Base-by-base conservation (phyloP, 2,113 vertebrate genomes). In the Barnardius zonarius region DNA sequence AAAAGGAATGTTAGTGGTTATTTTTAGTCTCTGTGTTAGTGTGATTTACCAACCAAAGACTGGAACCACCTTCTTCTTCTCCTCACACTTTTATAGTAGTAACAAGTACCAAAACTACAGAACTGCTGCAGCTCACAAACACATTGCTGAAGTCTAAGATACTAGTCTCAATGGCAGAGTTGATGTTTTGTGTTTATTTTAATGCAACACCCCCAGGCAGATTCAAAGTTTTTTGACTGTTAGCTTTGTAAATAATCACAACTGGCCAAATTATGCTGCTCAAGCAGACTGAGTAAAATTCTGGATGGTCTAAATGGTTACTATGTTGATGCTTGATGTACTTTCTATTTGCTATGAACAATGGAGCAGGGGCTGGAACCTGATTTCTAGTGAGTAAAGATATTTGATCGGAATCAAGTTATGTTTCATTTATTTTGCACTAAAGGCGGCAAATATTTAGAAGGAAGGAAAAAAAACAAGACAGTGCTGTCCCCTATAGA, bases 401-500 rank as follows among this genome's bases (percentile, higher is more conserved):
- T 49, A 74, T 49, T 69, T 83, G 33, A 55, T 31, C 54, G 30
- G 33, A 83, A 72, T 39, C 11, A 86, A 88, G 64, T 35, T 4
- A 7, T 18, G 6, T 35, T 93, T 82, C 24, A 59, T 69, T 90
- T 63, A 31, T 46, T 90, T 93, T 78, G 19, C 19, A 35, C 9
- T 52, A 37, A 44, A 66, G 44, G 88, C 92, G 69, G 31, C 24
- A 92, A 86, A 79, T 61, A 76, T 66, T 93, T 94, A 31, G 48
- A 92, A 77, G 22, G 48, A 75, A 83, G 51, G 18, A 33, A 72
- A 90, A 90, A 83, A 92, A 43, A 51, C 30, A 63, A 95, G 90
- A 62, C 44, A 95, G 83, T 92, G 69, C 80, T 97, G 92, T 96
- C 83, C 73, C 86, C 92, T 94, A n/a, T 90, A 37, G 91, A 94